Percentiles rank a stretch among this genome's conserved stretches.
These are phyloP conservation scores for Eolophus roseicapilla DNA, from an alignment of 2,113 vertebrate species.

Conservation along the genomic window DNA sequence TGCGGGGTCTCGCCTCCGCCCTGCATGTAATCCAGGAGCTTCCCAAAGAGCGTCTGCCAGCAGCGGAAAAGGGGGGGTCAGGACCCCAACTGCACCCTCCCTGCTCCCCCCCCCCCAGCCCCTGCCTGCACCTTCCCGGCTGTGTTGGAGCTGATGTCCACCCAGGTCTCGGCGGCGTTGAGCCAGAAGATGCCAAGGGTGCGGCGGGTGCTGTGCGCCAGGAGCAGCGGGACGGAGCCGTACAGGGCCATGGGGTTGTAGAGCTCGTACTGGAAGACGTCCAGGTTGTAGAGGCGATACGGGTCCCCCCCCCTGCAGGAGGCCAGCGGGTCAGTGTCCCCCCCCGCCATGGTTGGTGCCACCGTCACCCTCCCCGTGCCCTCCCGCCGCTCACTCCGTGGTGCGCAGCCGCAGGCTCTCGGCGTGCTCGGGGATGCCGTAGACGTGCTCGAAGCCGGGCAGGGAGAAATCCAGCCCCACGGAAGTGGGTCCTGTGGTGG, in stretches of 20 bases:
- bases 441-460: conserved; percentile 89
- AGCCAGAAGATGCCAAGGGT: conserved; percentile 92
- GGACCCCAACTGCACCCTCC: not conserved
- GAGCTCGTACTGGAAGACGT: conserved; percentile 95
- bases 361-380: no score
- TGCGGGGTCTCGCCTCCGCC: conserved; percentile 88
- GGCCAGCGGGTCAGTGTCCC: not conserved
- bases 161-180: conserved; percentile 95
- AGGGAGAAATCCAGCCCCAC: conserved; percentile 91
- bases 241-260: conserved; percentile 92
- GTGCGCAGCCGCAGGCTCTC: conserved; percentile 85
- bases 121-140: conserved; percentile 82
- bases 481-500: conserved; percentile 80
- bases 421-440: conserved; percentile 93
- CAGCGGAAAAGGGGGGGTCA: no score
- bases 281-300: conserved; percentile 90
- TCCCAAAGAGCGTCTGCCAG: conserved; percentile 87
- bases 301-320: conserved; percentile 84
- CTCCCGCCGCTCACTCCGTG: conserved; percentile 80
- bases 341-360: not conserved
- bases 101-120: not conserved
- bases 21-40: conserved; percentile 90
- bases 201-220: conserved; percentile 82
- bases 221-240: conserved; percentile 86
- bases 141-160: conserved; percentile 90